phyloP scores from a whole-genome alignment of 2,113 vertebrate genomes.

The Pycnonotus jocosus region DNA sequence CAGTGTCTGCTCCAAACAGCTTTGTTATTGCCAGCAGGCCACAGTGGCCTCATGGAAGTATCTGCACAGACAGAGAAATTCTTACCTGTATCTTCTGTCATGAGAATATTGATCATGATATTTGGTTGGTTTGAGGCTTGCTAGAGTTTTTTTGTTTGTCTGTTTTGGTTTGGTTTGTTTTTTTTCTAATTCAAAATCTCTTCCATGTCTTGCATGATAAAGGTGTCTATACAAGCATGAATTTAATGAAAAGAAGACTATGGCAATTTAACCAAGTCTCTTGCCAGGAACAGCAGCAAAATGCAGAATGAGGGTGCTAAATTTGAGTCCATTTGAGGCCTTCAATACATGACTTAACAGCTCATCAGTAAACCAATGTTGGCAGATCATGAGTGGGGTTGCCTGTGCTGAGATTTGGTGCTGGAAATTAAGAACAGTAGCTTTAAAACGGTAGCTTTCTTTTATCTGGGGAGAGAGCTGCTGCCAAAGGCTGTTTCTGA shows the following conservation, averaged over 20 bases:
- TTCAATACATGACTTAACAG: not conserved
- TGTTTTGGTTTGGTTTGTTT: too few species aligned
- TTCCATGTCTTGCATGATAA: not conserved
- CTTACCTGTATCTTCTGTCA: not conserved
- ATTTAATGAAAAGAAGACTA: not conserved
- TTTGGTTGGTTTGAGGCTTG: not conserved
- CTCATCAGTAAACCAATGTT: not conserved
- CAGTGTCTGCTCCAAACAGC: not conserved
- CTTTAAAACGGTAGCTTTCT: not conserved
- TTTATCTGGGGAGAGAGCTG: not conserved
- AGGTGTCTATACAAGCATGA: not conserved
- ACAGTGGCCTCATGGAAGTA: not conserved
- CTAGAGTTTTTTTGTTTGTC: not conserved
- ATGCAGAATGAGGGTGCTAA: not conserved
- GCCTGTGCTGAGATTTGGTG: not conserved
- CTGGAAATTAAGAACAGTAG: not conserved
- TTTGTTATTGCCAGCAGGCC: not conserved
- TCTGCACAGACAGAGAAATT: not conserved
- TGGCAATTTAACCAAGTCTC: not conserved
- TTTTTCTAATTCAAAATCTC: not conserved
- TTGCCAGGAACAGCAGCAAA: not conserved
- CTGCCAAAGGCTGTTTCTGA: slow-evolving; percentile 18
- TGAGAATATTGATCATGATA: not conserved
- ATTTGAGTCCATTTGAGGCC: not conserved
- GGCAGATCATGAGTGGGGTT: not conserved